Base-by-base conservation (phyloP, 1,140 invertebrate species). In the Drosophila kikkawai region DNA sequence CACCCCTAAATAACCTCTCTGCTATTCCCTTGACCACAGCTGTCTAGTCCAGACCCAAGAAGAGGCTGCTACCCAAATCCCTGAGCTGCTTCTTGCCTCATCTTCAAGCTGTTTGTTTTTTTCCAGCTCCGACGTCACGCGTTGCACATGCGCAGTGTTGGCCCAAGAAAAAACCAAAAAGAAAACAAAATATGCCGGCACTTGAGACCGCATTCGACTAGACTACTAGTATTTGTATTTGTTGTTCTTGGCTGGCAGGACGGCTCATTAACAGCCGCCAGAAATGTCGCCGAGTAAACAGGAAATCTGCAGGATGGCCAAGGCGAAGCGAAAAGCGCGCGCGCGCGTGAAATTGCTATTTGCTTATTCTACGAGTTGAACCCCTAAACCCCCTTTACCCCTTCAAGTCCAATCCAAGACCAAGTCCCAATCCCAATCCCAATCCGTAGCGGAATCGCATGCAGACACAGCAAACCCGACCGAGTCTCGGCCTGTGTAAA, bases 131-230 rank as follows among this genome's bases (percentile, higher is more conserved):
- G 70, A 60, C 65, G 65, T 26, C 82, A 85, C 81, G 64, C 82
- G 74, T 84, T 84, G 74, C 82, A 74, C 82, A 84, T 84, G 80
- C 82, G 82, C 78, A 81, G 45, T 51, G 82, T 84, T 51, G 82
- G 45, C 67, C 78, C 47, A 69, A 66, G 64, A 66, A 29, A 17
- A 51, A 56, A 19, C 22, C 1, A 15, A 39, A 41, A 26, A 29
- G 15, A 15, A 48, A n/a, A 22, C 11, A 55, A 22, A 39, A 37
- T 39, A 55, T 17, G 51, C 51, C 57, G 29, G 26, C 63, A 34
- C 37, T 65, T 65, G 63, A 44, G 51, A 37, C 51, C 51, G 34
- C 56, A 63, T 19, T 65, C 57, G 63, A 65, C 32, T 34, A 55
- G 51, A 55, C 51, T 55, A 56, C 53, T 56, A 61, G 47, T 57